These are phyloP conservation scores for Brachypterus glaber DNA, from an alignment of 2,888 invertebrate species.

Conservation along the genomic window DNA sequence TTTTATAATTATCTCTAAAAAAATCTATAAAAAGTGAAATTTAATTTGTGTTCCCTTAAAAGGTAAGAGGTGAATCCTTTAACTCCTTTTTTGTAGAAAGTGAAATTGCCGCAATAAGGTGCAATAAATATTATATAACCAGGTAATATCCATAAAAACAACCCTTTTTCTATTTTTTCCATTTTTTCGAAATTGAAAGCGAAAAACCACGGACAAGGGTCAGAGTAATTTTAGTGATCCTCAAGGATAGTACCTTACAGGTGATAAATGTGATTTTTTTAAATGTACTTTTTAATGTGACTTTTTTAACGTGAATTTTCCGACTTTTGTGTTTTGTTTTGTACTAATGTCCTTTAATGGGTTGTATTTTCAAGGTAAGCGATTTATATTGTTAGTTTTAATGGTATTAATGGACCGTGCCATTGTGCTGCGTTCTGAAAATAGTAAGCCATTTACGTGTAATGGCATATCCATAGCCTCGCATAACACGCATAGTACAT, in stretches of 20 bases:
- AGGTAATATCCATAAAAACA: too few relatives aligned
- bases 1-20: too few relatives aligned
- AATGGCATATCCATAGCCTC: too few relatives aligned
- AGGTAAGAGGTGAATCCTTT: too few relatives aligned
- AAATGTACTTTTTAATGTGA: constrained; percentile 8
- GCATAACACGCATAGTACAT: too few relatives aligned
- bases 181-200: constrained; percentile 23
- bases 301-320: constrained; percentile 3
- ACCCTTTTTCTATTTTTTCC: too few relatives aligned
- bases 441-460: too few relatives aligned
- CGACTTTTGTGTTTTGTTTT: too few relatives aligned
- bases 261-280: not conserved
- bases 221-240: constrained; percentile 28
- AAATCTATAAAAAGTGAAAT: too few relatives aligned
- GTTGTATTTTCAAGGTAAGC: constrained; percentile 1
- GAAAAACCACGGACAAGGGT: constrained; percentile 38
- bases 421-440: too few relatives aligned
- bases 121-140: constrained; percentile 29
- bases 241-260: constrained; percentile 27
- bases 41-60: too few relatives aligned
- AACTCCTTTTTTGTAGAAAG: constrained; percentile 28
- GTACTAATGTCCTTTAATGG: too few relatives aligned
- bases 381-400: not conserved
- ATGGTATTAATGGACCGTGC: not conserved
- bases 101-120: constrained; percentile 30